Evolutionary conservation across 2,888 invertebrate genomes (phyloP).

Genomic region (Helicoverpa assulta): DNA sequence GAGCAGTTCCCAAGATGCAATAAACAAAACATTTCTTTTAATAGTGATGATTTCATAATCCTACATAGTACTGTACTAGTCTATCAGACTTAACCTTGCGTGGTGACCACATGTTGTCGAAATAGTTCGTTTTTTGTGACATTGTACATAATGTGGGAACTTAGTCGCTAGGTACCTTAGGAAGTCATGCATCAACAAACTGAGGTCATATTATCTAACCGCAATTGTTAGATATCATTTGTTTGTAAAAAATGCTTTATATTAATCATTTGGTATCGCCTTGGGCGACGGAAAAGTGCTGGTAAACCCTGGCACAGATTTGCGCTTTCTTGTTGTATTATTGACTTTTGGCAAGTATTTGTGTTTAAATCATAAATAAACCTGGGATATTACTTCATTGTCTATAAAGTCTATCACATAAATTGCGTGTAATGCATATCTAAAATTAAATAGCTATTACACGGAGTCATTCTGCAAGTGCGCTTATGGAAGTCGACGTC

Average conservation of each 20-base stretch:
- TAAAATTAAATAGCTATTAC: not conserved
- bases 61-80: slow-evolving; percentile 37
- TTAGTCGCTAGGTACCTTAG: slow-evolving; percentile 61
- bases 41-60: slow-evolving; percentile 65
- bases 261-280: slow-evolving; percentile 50
- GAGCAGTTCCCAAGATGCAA: slow-evolving; percentile 40
- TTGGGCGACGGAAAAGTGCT: slow-evolving; percentile 49
- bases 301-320: slow-evolving; percentile 44
- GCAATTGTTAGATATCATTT: slow-evolving; percentile 55
- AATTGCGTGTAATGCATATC: slow-evolving; percentile 11
- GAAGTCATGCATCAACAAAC: slow-evolving; percentile 62
- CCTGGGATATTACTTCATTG: slow-evolving; percentile 16
- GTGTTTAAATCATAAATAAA: slow-evolving; percentile 26
- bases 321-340: slow-evolving; percentile 43
- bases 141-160: slow-evolving; percentile 87
- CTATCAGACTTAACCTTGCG: slow-evolving; percentile 77
- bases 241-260: slow-evolving; percentile 51
- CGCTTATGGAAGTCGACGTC: slow-evolving; percentile 14
- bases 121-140: slow-evolving; percentile 83
- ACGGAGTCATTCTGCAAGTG: not conserved
- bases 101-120: slow-evolving; percentile 87
- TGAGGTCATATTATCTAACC: slow-evolving; percentile 58
- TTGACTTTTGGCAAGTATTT: slow-evolving; percentile 44
- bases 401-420: slow-evolving; percentile 4
- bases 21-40: slow-evolving; percentile 59